Evolutionary conservation across 2,797 vertebrate species (phyloP).

Genomic region (Sebastes oblongus): DNA sequence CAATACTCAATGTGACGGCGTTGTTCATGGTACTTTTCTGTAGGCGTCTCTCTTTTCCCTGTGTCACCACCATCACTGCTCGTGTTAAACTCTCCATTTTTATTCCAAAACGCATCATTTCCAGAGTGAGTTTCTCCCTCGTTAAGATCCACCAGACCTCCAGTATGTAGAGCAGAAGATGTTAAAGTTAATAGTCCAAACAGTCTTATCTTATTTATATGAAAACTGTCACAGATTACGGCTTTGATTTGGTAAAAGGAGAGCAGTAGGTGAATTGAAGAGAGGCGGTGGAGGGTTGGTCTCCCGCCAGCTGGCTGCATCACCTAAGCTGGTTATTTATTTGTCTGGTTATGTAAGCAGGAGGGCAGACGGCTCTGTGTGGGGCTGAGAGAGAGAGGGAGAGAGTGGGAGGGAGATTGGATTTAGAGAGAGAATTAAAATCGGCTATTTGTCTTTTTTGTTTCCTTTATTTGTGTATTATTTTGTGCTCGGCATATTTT

Average conservation of each 20-base stretch:
- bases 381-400: neutral
- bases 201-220: neutral
- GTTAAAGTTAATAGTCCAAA: neutral
- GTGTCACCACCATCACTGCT: neutral
- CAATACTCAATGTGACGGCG: no score
- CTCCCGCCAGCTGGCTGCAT: constrained; percentile 9
- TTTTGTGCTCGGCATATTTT: neutral
- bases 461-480: neutral
- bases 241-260: neutral
- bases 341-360: constrained; percentile 17
- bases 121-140: neutral
- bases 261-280: neutral
- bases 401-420: neutral
- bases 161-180: neutral
- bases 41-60: neutral
- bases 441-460: neutral
- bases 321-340: constrained; percentile 6
- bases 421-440: constrained; percentile 1
- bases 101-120: neutral
- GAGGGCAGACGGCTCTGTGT: constrained; percentile 6
- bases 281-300: neutral
- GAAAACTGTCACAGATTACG: neutral
- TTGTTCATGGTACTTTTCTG: no score
- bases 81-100: neutral
- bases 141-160: neutral